Base-by-base conservation (phyloP, 2,113 vertebrate genomes). In the Nibea albiflora region DNA sequence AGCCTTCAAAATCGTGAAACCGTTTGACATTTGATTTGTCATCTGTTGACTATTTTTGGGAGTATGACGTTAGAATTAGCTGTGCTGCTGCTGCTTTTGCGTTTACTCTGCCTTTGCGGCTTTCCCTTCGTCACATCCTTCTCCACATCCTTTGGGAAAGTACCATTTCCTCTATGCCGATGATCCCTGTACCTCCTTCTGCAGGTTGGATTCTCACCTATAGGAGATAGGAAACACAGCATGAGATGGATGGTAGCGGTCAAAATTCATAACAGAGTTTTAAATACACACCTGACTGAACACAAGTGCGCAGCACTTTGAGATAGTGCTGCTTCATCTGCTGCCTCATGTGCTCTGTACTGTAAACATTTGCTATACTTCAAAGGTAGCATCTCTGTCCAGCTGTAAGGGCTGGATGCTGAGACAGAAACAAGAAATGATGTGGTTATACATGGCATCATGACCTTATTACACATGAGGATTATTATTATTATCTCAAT, bases 321-420 rank as follows among this genome's bases (percentile, higher is more conserved):
- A 93, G 49, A 44, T 95, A 95, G 58, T 95, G 95, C 71, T 79
- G 88, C 88, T 94, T 94, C 94, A 96, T 94, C 69, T 94, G 84
- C 10, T 42, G 79, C 69, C 85, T 92, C 92, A 94, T 90, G 52
- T 90, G 90, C 67, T 92, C 92, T 2, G 93, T 92, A 0, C 93
- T 94, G 81, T 94, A 95, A 63, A 95, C 73, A 31, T 91, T 95
- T 42, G 93, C 92, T 63, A 95, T 92, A 77, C 92, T 94, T 88
- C 84, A 93, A 44, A 96, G 89, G 72, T 93, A 93, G 39, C 70
- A 83, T 76, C 92, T 94, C 80, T 95, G 92, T 26, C 93, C 93
- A 6, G 73, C 58, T 20, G 92, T 92, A 8, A 95, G 90, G 62
- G 90, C 88, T 15, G 92, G 89, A 39, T 95, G 92, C 95, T 95